A percentile compares a stretch with the other conserved stretches of the same genome.
phyloP scores from a whole-genome alignment of 2,797 vertebrate species.

The Gadopsis marmoratus region DNA sequence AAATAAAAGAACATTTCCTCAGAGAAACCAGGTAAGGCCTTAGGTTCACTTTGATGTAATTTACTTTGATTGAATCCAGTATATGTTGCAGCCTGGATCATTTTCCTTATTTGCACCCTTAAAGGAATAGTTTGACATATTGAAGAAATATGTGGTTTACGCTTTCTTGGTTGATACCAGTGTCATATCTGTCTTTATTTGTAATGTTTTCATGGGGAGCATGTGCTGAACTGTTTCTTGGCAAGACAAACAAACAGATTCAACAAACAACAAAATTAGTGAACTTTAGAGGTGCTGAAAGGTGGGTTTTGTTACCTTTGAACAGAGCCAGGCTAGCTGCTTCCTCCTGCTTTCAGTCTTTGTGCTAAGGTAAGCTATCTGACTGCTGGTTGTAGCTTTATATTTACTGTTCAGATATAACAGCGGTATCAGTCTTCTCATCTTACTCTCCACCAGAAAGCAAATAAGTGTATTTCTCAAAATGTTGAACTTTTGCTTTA shows the following conservation, averaged over 20 bases:
- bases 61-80: constrained; percentile 1
- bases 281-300: neutral
- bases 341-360: neutral
- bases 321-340: neutral
- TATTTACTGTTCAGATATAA: constrained; percentile 1
- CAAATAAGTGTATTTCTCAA: neutral
- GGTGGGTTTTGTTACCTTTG: neutral
- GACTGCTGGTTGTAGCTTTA: neutral
- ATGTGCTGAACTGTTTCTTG: constrained; percentile 6
- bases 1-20: neutral
- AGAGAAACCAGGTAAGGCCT: neutral
- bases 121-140: neutral
- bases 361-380: constrained; percentile 13
- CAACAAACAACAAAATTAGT: neutral
- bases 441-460: neutral
- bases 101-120: neutral
- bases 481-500: neutral
- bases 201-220: neutral
- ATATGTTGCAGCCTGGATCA: neutral
- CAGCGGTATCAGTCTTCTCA: neutral
- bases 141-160: neutral
- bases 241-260: neutral
- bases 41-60: constrained; percentile 19
- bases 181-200: constrained; percentile 13
- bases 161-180: neutral